A percentile compares a stretch with the other conserved stretches of the same genome.
These are phyloP conservation scores for Chouioia cunea DNA, from an alignment of 2,888 invertebrate genomes.

Conservation along the genomic window DNA sequence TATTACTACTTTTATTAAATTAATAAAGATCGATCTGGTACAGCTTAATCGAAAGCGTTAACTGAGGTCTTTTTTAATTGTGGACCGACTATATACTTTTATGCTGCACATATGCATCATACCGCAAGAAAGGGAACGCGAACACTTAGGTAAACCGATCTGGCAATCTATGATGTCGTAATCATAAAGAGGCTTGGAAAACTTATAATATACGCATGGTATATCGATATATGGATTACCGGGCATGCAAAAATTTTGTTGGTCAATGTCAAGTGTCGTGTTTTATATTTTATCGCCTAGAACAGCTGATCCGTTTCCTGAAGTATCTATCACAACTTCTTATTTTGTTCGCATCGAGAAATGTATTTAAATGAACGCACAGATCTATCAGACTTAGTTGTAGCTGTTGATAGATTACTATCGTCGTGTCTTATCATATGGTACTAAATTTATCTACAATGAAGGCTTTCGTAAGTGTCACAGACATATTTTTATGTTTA, in stretches of 20 bases:
- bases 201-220: not conserved
- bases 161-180: slow-evolving; percentile 19
- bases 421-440: not conserved
- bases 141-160: slow-evolving; percentile 27
- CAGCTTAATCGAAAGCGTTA: no score
- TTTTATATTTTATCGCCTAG: not conserved
- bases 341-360: not conserved
- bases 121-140: no score
- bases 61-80: no score
- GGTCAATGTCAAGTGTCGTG: slow-evolving; percentile 36
- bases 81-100: no score
- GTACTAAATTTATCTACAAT: slow-evolving; percentile 42
- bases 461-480: slow-evolving; percentile 57
- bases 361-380: slow-evolving; percentile 41
- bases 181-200: slow-evolving; percentile 37
- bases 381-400: slow-evolving; percentile 10
- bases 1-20: no score
- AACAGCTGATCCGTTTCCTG: slow-evolving; percentile 29
- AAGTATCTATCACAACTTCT: not conserved
- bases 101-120: no score
- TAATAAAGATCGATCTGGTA: no score
- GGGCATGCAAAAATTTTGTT: slow-evolving; percentile 24
- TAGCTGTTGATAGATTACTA: not conserved
- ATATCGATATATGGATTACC: slow-evolving; percentile 37
- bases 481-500: no score